Conservation (phyloP, 2,113 vertebrate species). For the Seriola rivoliana region DNA sequence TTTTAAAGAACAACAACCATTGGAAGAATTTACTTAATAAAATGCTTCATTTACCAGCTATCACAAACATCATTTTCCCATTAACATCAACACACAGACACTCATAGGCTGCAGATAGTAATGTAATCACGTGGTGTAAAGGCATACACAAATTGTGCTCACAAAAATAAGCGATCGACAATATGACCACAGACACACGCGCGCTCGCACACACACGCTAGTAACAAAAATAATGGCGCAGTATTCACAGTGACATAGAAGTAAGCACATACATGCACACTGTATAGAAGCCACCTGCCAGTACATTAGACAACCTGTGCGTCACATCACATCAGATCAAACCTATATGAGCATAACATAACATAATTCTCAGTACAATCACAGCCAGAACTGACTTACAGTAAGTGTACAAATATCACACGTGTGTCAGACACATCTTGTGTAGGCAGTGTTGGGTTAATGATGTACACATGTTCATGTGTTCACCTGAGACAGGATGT, state of each 20-base stretch:
- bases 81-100: background rate
- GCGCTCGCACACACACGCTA: no score
- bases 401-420: background rate
- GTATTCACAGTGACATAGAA: no score
- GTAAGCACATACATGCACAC: no score
- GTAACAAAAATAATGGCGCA: no score
- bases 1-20: background rate
- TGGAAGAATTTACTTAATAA: background rate
- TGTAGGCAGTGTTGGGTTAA: constrained; percentile 1
- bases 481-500: constrained; percentile 12
- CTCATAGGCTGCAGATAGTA: no score
- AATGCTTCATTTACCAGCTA: no score
- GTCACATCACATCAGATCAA: background rate
- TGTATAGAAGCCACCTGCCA: no score
- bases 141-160: no score
- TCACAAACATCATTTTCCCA: background rate
- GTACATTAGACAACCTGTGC: background rate
- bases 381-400: background rate
- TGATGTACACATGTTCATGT: background rate
- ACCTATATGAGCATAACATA: background rate
- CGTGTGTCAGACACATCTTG: background rate
- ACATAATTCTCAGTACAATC: background rate
- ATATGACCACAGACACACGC: no score
- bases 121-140: no score
- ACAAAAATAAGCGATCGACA: no score